phyloP scores from a whole-genome alignment of 1,140 invertebrate species.

The Agrilus planipennis region DNA sequence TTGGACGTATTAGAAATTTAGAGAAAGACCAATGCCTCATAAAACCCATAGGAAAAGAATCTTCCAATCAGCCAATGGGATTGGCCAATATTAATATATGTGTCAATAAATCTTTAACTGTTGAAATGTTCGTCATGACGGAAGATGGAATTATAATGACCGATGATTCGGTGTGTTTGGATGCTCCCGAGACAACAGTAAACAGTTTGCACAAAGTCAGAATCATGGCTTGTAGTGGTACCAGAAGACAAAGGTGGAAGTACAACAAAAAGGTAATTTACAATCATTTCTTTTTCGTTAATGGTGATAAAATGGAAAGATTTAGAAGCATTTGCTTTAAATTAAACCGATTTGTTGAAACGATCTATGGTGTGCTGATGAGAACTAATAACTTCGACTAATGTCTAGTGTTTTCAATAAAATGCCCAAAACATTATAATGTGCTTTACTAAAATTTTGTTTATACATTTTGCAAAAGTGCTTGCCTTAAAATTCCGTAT shows the following conservation, averaged over 20 bases:
- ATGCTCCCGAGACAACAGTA: constrained; percentile 45
- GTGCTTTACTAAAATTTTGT: no score
- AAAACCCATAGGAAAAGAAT: constrained; percentile 42
- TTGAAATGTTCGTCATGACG: constrained; percentile 66
- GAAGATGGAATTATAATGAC: constrained; percentile 53
- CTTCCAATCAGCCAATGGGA: constrained; percentile 49
- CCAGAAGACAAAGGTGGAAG: constrained; percentile 49
- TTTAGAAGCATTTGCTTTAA: not conserved
- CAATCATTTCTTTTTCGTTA: not conserved
- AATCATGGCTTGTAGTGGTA: constrained; percentile 52
- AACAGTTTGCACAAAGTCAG: constrained; percentile 44
- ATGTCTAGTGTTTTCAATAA: no score
- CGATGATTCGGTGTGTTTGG: constrained; percentile 61
- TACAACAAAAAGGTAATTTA: constrained; percentile 40
- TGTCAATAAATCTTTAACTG: constrained; percentile 36
- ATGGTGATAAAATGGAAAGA: not conserved
- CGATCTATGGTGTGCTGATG: no score
- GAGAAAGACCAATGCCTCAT: constrained; percentile 45
- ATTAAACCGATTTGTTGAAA: constrained; percentile 1
- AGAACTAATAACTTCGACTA: no score
- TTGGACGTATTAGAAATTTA: constrained; percentile 55
- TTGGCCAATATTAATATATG: constrained; percentile 46
- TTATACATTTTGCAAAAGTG: no score
- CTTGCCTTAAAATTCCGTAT: no score
- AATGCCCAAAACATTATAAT: no score